Percentiles rank a stretch among this genome's conserved stretches.
phyloP scores from a whole-genome alignment of 2,113 vertebrate genomes.

The Eudyptes chrysolophus region DNA sequence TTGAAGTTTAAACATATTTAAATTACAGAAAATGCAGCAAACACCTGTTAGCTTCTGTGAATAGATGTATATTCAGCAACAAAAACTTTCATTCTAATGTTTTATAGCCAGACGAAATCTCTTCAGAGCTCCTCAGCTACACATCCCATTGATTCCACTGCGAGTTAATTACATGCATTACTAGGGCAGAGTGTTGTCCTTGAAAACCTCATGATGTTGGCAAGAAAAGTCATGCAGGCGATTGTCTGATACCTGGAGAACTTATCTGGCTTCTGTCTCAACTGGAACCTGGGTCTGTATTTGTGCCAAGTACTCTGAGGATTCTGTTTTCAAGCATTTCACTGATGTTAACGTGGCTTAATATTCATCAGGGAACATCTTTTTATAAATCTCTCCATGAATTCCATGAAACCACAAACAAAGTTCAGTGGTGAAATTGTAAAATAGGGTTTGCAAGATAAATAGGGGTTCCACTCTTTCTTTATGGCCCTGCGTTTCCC shows the following conservation, averaged over 20 bases:
- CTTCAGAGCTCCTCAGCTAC: background rate
- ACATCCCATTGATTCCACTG: background rate
- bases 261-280: background rate
- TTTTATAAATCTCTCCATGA: background rate
- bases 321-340: background rate
- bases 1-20: background rate
- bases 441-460: background rate
- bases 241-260: background rate
- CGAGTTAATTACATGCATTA: background rate
- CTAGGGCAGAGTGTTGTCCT: background rate
- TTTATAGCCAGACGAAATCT: background rate
- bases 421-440: background rate
- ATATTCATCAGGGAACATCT: background rate
- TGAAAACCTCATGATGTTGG: background rate
- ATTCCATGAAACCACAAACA: background rate
- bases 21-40: background rate
- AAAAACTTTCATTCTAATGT: background rate
- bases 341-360: background rate
- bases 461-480: background rate
- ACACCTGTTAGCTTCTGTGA: background rate
- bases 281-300: background rate
- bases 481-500: accelerated
- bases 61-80: background rate
- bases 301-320: background rate
- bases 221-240: background rate